These are phyloP conservation scores for Dascyllus trimaculatus DNA, from an alignment of 2,113 vertebrate genomes.

Conservation along the genomic window DNA sequence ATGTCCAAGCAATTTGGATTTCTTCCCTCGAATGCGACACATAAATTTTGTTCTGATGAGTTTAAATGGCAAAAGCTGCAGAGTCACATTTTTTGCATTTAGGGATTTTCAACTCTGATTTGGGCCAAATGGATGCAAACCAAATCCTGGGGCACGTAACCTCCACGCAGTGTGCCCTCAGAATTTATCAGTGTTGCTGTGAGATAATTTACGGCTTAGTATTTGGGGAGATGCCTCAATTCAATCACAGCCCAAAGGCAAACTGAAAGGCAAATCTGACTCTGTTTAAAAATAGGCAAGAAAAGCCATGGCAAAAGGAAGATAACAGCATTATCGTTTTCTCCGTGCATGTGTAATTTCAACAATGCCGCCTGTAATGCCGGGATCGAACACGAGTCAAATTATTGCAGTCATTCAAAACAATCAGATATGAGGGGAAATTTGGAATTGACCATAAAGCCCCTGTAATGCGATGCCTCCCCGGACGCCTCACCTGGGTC, in stretches of 20 bases:
- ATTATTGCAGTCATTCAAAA: constrained; percentile 39
- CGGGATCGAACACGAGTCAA: constrained; percentile 39
- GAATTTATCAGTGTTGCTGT: constrained; percentile 62
- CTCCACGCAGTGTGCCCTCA: constrained; percentile 33
- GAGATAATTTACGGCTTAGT: constrained; percentile 72
- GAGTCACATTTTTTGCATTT: constrained; percentile 54
- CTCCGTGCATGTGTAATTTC: constrained; percentile 32
- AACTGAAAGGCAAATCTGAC: constrained; percentile 56
- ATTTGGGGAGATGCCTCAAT: constrained; percentile 65
- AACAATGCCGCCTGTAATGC: constrained; percentile 20
- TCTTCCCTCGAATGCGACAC: constrained; percentile 3
- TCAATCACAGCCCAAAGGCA: constrained; percentile 70
- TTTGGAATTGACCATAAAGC: constrained; percentile 30
- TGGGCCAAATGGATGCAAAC: constrained; percentile 57
- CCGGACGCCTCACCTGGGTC: constrained; percentile 90
- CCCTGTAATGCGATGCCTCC: neutral
- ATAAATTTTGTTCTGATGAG: constrained; percentile 16
- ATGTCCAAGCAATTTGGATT: constrained; percentile 3
- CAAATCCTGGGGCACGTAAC: constrained; percentile 56
- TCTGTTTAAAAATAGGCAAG: constrained; percentile 45
- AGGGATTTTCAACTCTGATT: constrained; percentile 52
- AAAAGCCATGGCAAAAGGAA: constrained; percentile 34
- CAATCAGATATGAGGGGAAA: constrained; percentile 18
- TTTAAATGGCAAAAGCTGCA: constrained; percentile 44
- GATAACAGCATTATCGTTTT: constrained; percentile 53